Base-by-base conservation (phyloP, 1,140 invertebrate species). In the Drosophila lowei region DNA sequence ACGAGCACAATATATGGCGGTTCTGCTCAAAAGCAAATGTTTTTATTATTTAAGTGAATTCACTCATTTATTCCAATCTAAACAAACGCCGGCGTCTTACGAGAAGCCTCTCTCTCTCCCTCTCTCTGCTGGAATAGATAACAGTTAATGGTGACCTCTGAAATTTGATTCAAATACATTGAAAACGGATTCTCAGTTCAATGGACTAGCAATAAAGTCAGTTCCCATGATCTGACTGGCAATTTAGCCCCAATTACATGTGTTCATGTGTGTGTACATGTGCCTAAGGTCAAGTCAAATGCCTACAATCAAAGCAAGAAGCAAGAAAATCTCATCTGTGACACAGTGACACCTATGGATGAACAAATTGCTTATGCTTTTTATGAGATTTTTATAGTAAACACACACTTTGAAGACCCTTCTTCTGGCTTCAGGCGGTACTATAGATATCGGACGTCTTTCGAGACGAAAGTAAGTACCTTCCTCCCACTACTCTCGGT, bases 1-100 rank as follows among this genome's bases (percentile, higher is more conserved):
- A 8, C 34, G 34, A 28, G 34, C 41, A 59, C 30, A 30, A 30
- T 30, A 30, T 44, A 55, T 21, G 41, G 15, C 30, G 30, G 57
- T 38, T 55, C 43, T 49, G 21, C 58, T 57, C 58, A 52, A 72
- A 79, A 59, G 61, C 42, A 63, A 79, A 63, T 62, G 62, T 59
- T 85, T 85, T 38, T 77, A 85, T 84, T 84, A 77, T 72, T 84
- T 86, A 80, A 85, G 77, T 80, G 72, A 77, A 57, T 68, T 72
- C 63, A 41, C 76, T 85, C 73, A 64, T 76, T 72, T 80, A 64
- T 60, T 72, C 83, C 54, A 85, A 84, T 80, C 79, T 83, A 73
- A 61, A 68, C 74, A 79, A 70, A 77, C 55, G 61, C 53, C 50
- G 68, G 54, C 65, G 41, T 64, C 71, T 70, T 41, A 30, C 55